Conservation (phyloP, 2,888 invertebrate species). For the Tetheella fluctuosa region DNA sequence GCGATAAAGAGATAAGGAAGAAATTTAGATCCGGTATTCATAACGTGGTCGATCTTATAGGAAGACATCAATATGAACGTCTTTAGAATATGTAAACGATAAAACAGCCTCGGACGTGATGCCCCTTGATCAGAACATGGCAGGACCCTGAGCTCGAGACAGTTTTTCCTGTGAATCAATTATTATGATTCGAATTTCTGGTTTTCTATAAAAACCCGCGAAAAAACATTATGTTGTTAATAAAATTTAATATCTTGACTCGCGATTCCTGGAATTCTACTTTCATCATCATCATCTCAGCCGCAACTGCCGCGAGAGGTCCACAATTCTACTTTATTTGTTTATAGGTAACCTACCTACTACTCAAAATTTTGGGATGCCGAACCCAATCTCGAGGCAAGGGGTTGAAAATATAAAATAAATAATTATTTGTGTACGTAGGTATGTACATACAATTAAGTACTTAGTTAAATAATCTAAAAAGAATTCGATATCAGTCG, state of each 20-base stretch:
- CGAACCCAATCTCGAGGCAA: no score
- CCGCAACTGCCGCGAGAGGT: no score
- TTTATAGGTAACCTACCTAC: no score
- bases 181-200: conserved; percentile 16
- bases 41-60: not conserved
- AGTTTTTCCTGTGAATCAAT: conserved; percentile 44
- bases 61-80: not conserved
- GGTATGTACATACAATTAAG: not conserved
- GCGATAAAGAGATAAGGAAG: conserved; percentile 8
- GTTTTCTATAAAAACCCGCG: not conserved
- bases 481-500: conserved; percentile 1
- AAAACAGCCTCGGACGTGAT: conserved; percentile 64
- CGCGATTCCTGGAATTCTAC: no score
- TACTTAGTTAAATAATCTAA: not conserved
- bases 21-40: conserved; percentile 7
- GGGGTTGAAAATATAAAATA: no score
- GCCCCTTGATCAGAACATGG: conserved; percentile 61
- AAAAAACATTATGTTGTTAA: no score
- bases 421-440: not conserved
- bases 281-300: no score
- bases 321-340: no score
- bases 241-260: no score
- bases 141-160: conserved; percentile 19
- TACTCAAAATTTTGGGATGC: no score
- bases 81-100: conserved; percentile 27